Conservation (phyloP, 2,797 vertebrate species). For the Chromobotia macracanthus region DNA sequence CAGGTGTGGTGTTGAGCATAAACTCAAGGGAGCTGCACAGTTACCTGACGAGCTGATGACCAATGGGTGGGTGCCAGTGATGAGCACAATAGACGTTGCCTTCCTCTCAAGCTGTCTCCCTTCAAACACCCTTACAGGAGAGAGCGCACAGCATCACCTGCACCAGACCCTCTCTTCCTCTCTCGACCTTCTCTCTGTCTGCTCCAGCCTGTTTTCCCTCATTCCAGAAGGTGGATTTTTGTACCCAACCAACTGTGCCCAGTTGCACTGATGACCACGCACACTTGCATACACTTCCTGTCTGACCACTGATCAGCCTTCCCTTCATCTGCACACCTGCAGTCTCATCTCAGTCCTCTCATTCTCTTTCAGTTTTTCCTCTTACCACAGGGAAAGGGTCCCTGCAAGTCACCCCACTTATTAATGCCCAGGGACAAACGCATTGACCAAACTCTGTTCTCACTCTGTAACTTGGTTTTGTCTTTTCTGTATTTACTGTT, state of each 20-base stretch:
- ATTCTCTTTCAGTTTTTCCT: background rate
- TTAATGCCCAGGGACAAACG: conserved; percentile 50
- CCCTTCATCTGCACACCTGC: background rate
- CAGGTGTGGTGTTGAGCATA: conserved; percentile 95
- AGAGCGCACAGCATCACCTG: conserved; percentile 38
- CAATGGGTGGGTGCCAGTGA: conserved; percentile 40
- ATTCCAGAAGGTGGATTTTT: conserved; percentile 25
- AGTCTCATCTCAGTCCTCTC: background rate
- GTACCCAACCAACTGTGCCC: conserved; percentile 18
- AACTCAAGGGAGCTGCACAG: conserved; percentile 93
- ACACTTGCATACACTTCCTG: conserved; percentile 23
- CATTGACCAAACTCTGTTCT: conserved; percentile 22
- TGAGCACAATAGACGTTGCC: conserved; percentile 50
- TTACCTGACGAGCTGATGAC: conserved; percentile 96
- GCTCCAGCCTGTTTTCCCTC: conserved; percentile 31
- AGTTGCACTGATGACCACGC: conserved; percentile 26
- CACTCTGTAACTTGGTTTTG: conserved; percentile 21
- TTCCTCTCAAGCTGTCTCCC: conserved; percentile 47
- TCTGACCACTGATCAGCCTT: conserved; percentile 7
- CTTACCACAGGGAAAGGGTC: background rate
- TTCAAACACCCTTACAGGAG: conserved; percentile 44
- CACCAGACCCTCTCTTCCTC: conserved; percentile 28
- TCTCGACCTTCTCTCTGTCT: conserved; percentile 3
- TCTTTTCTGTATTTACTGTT: background rate
- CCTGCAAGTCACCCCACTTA: conserved; percentile 35